Conservation (phyloP, 2,888 invertebrate species). For the Tyria jacobaeae region DNA sequence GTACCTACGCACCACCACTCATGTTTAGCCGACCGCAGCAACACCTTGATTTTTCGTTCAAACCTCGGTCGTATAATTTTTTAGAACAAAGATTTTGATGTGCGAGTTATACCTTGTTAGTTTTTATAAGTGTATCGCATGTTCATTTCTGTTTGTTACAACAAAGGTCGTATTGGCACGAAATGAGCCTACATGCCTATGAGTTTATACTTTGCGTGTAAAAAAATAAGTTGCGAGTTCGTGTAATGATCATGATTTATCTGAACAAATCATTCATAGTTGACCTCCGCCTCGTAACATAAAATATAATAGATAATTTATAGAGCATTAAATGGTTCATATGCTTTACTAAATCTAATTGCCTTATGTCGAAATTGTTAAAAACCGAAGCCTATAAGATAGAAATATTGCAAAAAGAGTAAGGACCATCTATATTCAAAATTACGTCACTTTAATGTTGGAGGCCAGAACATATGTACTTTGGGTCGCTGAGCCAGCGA, state of each 20-base stretch:
- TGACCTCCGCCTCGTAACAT: constrained; percentile 18
- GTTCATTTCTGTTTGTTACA: constrained; percentile 42
- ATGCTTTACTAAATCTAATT: neutral
- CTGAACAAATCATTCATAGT: constrained; percentile 30
- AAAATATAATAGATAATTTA: constrained; percentile 12
- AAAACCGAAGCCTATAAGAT: no score
- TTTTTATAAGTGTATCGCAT: constrained; percentile 34
- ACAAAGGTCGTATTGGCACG: constrained; percentile 39
- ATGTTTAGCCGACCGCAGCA: constrained; percentile 55
- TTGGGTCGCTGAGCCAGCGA: no score
- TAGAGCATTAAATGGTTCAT: neutral
- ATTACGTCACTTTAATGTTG: neutral
- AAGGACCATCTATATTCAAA: neutral
- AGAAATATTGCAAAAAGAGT: neutral
- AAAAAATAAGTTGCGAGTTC: constrained; percentile 31
- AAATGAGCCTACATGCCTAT: constrained; percentile 31
- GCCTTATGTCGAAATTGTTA: no score
- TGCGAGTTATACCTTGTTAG: constrained; percentile 38
- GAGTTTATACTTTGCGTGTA: constrained; percentile 23
- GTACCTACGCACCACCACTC: constrained; percentile 43
- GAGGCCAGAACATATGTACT: no score
- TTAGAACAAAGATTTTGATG: constrained; percentile 29
- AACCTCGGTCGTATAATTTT: constrained; percentile 59
- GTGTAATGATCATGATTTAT: constrained; percentile 34
- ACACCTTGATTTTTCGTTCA: constrained; percentile 78